Conservation (phyloP, 2,113 vertebrate genomes). For the Triplophysa siluroides region DNA sequence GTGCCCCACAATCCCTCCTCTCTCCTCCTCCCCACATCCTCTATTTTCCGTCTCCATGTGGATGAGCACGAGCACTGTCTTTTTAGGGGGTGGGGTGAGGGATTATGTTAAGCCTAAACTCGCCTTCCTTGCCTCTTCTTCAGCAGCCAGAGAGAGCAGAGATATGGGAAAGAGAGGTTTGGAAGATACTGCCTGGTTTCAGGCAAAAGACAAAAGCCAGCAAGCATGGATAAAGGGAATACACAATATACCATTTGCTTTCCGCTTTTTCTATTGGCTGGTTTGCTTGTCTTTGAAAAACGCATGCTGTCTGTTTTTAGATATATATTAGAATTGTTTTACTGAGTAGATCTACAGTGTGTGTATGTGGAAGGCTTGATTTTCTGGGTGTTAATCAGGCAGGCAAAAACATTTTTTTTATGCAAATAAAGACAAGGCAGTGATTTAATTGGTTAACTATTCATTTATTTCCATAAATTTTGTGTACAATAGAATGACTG, state of each 20-base stretch:
- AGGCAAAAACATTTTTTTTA: not conserved
- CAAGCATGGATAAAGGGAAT: slow-evolving; percentile 49
- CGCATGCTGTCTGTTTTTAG: not conserved
- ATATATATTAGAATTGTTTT: slow-evolving; percentile 1
- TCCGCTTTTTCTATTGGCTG: slow-evolving; percentile 42
- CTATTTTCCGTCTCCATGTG: slow-evolving; percentile 69
- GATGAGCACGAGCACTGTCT: slow-evolving; percentile 68
- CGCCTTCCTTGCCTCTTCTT: too few species aligned
- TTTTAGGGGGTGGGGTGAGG: slow-evolving; percentile 69
- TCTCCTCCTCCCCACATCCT: slow-evolving; percentile 54
- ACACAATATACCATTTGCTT: slow-evolving; percentile 54
- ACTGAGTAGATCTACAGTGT: not conserved
- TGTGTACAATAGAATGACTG: too few species aligned
- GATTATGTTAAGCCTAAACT: slow-evolving; percentile 80
- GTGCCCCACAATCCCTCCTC: slow-evolving; percentile 44
- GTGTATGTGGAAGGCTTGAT: not conserved
- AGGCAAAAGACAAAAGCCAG: slow-evolving; percentile 49
- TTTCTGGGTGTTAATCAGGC: not conserved
- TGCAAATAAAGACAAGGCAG: too few species aligned
- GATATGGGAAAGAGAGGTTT: slow-evolving; percentile 5
- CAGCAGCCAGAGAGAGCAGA: slow-evolving; percentile 15
- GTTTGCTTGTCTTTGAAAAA: slow-evolving; percentile 34
- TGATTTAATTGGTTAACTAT: too few species aligned
- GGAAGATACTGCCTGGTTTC: slow-evolving; percentile 43
- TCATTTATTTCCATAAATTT: too few species aligned